phyloP scores from a whole-genome alignment of 1,140 invertebrate genomes.

The Drosophila nigromelanica region DNA sequence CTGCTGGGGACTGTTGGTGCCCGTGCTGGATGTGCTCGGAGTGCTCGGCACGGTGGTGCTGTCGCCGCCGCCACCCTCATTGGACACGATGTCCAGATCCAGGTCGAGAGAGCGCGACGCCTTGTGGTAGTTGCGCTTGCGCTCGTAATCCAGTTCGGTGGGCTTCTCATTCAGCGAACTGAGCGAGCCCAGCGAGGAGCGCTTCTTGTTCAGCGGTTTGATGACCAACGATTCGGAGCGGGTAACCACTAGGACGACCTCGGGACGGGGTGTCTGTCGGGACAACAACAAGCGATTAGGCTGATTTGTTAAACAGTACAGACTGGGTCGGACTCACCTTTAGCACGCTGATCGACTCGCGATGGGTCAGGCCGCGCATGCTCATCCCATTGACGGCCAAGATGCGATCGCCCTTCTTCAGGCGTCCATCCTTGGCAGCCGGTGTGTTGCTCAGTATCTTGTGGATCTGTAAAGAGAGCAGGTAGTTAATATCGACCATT shows the following conservation, averaged over 20 bases:
- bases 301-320: background rate
- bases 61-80: slow-evolving; percentile 43
- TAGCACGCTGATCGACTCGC: slow-evolving; percentile 92
- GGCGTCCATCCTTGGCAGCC: slow-evolving; percentile 92
- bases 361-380: slow-evolving; percentile 92
- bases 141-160: slow-evolving; percentile 73
- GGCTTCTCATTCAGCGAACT: slow-evolving; percentile 81
- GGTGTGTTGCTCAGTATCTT: slow-evolving; percentile 93
- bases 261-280: slow-evolving; percentile 86
- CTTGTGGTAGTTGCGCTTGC: slow-evolving; percentile 80
- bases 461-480: slow-evolving; percentile 88
- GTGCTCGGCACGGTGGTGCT: slow-evolving; percentile 29
- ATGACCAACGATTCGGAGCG: slow-evolving; percentile 80
- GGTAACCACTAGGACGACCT: slow-evolving; percentile 88
- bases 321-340: slow-evolving; percentile 86
- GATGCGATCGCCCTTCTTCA: slow-evolving; percentile 94
- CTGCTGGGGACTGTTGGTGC: slow-evolving; percentile 70
- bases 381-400: slow-evolving; percentile 94
- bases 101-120: slow-evolving; percentile 79
- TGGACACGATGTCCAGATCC: slow-evolving; percentile 81
- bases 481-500: background rate
- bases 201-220: slow-evolving; percentile 79
- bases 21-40: slow-evolving; percentile 63
- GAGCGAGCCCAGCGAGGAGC: slow-evolving; percentile 80
- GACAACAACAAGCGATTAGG: background rate